Evolutionary conservation across 2,797 vertebrate genomes (phyloP).

Genomic region (Coluber constrictor): DNA sequence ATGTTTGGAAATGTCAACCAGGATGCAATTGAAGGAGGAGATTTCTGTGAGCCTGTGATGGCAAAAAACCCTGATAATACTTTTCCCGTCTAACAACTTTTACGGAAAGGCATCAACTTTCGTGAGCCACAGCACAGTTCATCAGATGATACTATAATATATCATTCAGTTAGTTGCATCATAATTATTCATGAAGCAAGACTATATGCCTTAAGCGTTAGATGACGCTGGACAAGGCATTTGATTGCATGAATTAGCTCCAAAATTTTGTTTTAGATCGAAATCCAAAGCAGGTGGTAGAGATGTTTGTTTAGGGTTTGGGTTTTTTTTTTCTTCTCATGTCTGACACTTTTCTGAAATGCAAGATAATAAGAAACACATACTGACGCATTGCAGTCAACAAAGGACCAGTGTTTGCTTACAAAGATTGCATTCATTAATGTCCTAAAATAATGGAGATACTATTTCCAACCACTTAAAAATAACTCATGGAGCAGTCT

Average conservation of each 20-base stretch:
- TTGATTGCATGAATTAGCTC: neutral
- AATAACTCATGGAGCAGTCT: constrained; percentile 71
- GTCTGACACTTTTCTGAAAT: constrained; percentile 55
- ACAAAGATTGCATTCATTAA: constrained; percentile 64
- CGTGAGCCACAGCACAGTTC: neutral
- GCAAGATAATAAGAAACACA: constrained; percentile 41
- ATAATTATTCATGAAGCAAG: constrained; percentile 13
- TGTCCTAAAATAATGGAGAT: constrained; percentile 70
- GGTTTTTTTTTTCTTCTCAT: neutral
- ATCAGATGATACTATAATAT: neutral
- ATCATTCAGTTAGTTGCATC: constrained; percentile 13
- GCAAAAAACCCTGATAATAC: neutral
- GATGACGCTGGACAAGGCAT: neutral
- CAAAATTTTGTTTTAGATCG: constrained; percentile 39
- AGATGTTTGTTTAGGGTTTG: constrained; percentile 40
- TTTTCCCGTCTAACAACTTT: neutral
- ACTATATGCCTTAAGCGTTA: constrained; percentile 19
- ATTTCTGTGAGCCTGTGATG: neutral
- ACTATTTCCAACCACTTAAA: constrained; percentile 70
- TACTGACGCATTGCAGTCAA: constrained; percentile 66
- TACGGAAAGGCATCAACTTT: neutral
- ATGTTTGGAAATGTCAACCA: constrained; percentile 10
- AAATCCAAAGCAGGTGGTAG: constrained; percentile 40
- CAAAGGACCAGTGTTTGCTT: constrained; percentile 62
- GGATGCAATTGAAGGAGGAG: neutral